Evolutionary conservation across 2,888 invertebrate species (phyloP).

Genomic region (Hypercompe scribonia): DNA sequence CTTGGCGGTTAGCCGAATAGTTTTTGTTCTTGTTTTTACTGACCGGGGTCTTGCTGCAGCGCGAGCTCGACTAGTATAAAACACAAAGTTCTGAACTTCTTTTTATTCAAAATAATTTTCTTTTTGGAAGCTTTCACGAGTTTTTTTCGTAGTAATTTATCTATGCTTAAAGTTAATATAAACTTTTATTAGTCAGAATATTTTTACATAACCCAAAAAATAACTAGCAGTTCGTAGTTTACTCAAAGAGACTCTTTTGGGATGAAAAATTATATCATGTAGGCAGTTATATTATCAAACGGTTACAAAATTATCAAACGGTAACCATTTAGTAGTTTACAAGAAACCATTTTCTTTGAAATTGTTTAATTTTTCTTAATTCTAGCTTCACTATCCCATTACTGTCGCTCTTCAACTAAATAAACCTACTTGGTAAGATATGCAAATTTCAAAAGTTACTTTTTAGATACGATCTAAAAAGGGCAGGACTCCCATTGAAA

Average conservation of each 20-base stretch:
- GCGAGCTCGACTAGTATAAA: constrained; percentile 61
- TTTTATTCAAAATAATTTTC: constrained; percentile 52
- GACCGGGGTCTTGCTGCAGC: constrained; percentile 69
- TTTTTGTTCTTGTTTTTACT: constrained; percentile 75
- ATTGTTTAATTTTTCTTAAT: too few relatives aligned
- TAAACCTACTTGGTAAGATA: too few relatives aligned
- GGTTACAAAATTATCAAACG: too few relatives aligned
- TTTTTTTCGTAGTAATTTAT: constrained; percentile 34
- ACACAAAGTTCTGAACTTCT: constrained; percentile 63
- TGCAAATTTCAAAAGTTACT: too few relatives aligned
- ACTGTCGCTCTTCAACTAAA: too few relatives aligned
- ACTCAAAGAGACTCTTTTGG: neutral
- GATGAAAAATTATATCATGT: too few relatives aligned
- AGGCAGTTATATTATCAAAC: too few relatives aligned
- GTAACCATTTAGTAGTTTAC: too few relatives aligned
- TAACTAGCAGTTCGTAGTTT: neutral
- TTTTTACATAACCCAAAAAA: neutral
- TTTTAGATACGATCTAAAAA: too few relatives aligned
- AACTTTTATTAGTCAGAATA: constrained; percentile 16
- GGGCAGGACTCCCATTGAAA: too few relatives aligned
- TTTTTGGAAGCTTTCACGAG: constrained; percentile 46
- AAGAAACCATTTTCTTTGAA: too few relatives aligned
- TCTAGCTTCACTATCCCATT: too few relatives aligned
- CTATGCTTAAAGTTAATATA: constrained; percentile 40
- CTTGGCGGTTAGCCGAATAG: constrained; percentile 80